Evolutionary conservation across 2,113 vertebrate species (phyloP), one percentile per base, ranked within the genome.

Genomic region (Rafetus swinhoei): DNA sequence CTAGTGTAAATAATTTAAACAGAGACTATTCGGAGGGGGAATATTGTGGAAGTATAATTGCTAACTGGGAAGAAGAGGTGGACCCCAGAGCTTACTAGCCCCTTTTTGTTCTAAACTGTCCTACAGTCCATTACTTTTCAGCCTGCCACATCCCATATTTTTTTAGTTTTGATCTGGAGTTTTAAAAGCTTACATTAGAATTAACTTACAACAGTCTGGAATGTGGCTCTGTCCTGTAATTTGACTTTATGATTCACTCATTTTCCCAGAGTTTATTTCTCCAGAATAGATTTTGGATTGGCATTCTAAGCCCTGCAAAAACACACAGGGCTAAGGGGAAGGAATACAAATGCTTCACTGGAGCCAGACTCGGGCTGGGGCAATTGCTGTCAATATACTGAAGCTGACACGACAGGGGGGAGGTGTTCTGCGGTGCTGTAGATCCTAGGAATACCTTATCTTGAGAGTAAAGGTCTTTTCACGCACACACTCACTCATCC

Each of bases 1-100:
- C 87, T 57, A n/a, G 76, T 87, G 84, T 95, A 94, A 94, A 97
- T 95, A 97, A 97, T 93, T 95, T 89, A 96, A 92, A 79, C 81
- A 86, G 76, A 91, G 82, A 79, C 90, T 85, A 91, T 95, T 94
- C 94, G 92, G 90, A 93, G 81, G 90, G 90, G 79, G 29, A 53
- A 32, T 84, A 79, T 39, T 72, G 74, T 15, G 39, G 1, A 50
- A 19, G 29, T 81, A 56, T 93, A 94, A 95, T 82, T 81, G 62
- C 82, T 89, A 76, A 92, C 50, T 32, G 2, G 52, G 54, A 55
- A 18, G 59, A 21, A 15, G 65, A 39, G 5, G 7, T 84, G 39
- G 87, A 88, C 80, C 79, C 77, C 45, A 29, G 11, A 88, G 21
- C 7, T 82, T 77, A 79, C 76, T 72, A 55, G 10, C 13, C 76